Evolutionary conservation across 2,113 vertebrate species (phyloP), one percentile per base, ranked within the genome.

Genomic region (Actenoides lindsayi): DNA sequence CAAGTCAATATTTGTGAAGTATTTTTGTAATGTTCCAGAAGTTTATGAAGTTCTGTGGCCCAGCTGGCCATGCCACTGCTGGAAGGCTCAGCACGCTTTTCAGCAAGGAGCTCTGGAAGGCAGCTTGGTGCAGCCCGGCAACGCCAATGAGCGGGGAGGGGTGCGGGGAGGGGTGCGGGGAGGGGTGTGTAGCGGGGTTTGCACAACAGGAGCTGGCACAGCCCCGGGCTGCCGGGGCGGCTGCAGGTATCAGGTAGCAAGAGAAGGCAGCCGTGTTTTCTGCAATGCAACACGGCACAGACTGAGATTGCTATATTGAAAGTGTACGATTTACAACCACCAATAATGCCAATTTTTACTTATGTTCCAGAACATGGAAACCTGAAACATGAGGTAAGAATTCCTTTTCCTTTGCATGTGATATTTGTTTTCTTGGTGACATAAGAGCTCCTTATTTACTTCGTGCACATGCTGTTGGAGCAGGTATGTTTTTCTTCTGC

Each of bases 351-450:
- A 44, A 98, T 98, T 97, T 98, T 98, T 96, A 98, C 98, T 82
- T 98, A 98, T 83, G 96, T 99, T 99, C 99, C 99, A 99, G 99
- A 99, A 95, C 98, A 98, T 8, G 98, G 98, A 84, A 98, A 97
- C 90, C 91, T 98, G 97, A 99, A 98, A 97, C 95, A 98, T 4
- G 98, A 99, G 99, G 99, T 99, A 98, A 99, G 99, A 94, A 50
- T 90, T 74, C 0, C 0, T 88, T 96, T 92, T 92, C 48, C n/a
- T 77, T 91, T 95, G 91, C 75, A 28, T 94, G 9, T 84, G 60
- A 35, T 86, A 39, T 93, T 97, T 97, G 53, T 77, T 60, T 96
- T 97, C 74, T 44, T 5, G 5, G 31, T 91, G 77, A 84, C 54
- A 53, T 87, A 87, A 70, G 65, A 93, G 64, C 63, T 89, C 30